These are phyloP conservation scores for Acanthosoma haemorrhoidale DNA, from an alignment of 2,888 invertebrate genomes.

Conservation along the genomic window DNA sequence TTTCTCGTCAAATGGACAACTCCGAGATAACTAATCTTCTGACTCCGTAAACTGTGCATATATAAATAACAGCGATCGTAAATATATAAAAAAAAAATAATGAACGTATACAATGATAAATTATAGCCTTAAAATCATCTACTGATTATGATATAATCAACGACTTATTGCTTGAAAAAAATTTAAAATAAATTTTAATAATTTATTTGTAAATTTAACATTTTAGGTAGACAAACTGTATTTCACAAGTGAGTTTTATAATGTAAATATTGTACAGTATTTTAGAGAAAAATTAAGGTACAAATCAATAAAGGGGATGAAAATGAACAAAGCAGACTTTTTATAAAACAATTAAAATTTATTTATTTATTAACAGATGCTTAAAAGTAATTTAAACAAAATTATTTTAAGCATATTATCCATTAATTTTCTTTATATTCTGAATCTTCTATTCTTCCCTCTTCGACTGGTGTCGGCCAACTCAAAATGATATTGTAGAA, in stretches of 20 bases:
- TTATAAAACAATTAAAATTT: too few species aligned
- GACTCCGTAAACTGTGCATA: background rate
- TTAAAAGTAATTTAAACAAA: too few species aligned
- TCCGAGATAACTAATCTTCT: slow-evolving; percentile 21
- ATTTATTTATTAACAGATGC: too few species aligned
- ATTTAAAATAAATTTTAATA: too few species aligned
- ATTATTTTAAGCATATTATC: too few species aligned
- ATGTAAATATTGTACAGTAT: slow-evolving; percentile 16
- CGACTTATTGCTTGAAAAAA: background rate
- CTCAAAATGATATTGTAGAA: too few species aligned
- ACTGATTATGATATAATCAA: background rate
- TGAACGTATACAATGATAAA: slow-evolving; percentile 1
- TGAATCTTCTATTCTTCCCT: too few species aligned
- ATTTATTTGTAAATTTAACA: background rate
- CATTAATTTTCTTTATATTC: too few species aligned
- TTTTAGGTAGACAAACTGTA: background rate
- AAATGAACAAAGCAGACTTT: too few species aligned
- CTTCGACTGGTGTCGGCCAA: too few species aligned
- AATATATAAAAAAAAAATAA: slow-evolving; percentile 11
- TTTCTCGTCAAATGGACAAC: background rate
- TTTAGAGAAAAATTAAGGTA: background rate
- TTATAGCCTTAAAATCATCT: background rate
- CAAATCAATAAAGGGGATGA: too few species aligned
- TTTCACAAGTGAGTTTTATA: background rate
- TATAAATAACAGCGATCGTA: slow-evolving; percentile 16